A percentile compares a stretch with the other conserved stretches of the same genome.
Conservation (phyloP, 2,888 invertebrate genomes). For the Nyleta sp. region DNA sequence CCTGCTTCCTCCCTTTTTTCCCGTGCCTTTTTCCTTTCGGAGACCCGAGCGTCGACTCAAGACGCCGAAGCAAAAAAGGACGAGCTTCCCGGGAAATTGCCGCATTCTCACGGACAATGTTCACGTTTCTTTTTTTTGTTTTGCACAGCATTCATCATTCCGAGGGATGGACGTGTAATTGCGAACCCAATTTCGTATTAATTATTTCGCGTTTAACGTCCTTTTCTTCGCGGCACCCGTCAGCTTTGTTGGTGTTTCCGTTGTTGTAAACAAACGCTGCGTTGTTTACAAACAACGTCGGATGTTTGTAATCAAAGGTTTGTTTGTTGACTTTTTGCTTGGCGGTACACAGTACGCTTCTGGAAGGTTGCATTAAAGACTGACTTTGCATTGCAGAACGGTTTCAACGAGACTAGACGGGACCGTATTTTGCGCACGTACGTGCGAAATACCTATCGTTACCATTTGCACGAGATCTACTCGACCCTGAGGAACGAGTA, state of each 20-base stretch:
- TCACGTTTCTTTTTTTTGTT: no score
- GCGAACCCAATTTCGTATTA: constrained; percentile 12
- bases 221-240: neutral
- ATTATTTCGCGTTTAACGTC: constrained; percentile 13
- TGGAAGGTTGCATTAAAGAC: no score
- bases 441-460: constrained; percentile 97
- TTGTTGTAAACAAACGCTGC: no score
- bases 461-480: constrained; percentile 97
- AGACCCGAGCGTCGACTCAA: constrained; percentile 14
- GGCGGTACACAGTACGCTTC: no score
- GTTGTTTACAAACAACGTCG: no score
- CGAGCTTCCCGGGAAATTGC: constrained; percentile 31
- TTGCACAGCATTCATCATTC: constrained; percentile 32
- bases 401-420: constrained; percentile 94
- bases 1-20: constrained; percentile 9
- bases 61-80: constrained; percentile 33
- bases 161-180: neutral
- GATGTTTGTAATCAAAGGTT: no score
- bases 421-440: constrained; percentile 95
- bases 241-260: no score
- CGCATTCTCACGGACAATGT: constrained; percentile 21
- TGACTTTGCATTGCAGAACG: constrained; percentile 89
- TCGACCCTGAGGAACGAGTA: constrained; percentile 97
- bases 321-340: no score
- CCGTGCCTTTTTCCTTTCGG: neutral